A percentile compares a stretch with the other conserved stretches of the same genome.
Evolutionary conservation across 1,140 invertebrate species (phyloP).

Genomic region (Stegodyphus dumicola): DNA sequence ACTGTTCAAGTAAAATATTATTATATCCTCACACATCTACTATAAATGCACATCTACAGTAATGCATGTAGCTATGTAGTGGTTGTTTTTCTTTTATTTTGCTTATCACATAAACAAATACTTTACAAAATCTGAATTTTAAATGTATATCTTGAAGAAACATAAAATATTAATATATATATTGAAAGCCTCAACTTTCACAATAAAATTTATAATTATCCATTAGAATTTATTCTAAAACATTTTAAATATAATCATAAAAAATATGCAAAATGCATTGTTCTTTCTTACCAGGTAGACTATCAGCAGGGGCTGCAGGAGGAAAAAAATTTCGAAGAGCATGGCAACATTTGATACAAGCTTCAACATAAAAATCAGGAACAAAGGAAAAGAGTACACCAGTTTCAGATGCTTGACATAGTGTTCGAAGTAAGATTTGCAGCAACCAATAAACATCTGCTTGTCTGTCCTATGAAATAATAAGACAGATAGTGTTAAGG

Average conservation of each 20-base stretch:
- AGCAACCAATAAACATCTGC: conserved; percentile 74
- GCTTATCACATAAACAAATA: no score
- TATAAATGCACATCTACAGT: no score
- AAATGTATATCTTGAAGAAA: no score
- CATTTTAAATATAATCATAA: neutral
- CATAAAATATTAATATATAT: no score
- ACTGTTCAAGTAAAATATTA: no score
- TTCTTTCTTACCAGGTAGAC: conserved; percentile 71
- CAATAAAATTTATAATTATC: no score
- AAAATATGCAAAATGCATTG: neutral
- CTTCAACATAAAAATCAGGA: conserved; percentile 84
- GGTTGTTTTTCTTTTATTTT: no score
- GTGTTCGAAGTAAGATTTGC: conserved; percentile 72
- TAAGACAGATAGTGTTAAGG: neutral
- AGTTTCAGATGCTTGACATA: conserved; percentile 73
- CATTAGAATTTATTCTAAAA: neutral
- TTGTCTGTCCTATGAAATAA: conserved; percentile 71
- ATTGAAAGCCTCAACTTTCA: no score
- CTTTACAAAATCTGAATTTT: no score
- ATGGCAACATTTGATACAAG: conserved; percentile 76
- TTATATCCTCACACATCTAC: no score
- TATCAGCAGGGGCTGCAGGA: conserved; percentile 69
- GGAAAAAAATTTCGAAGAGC: conserved; percentile 74
- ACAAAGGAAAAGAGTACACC: conserved; percentile 81
- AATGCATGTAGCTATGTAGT: no score